Evolutionary conservation across 2,797 vertebrate genomes (phyloP), one percentile per base, ranked within the genome.

Genomic region (Gastrophryne carolinensis): DNA sequence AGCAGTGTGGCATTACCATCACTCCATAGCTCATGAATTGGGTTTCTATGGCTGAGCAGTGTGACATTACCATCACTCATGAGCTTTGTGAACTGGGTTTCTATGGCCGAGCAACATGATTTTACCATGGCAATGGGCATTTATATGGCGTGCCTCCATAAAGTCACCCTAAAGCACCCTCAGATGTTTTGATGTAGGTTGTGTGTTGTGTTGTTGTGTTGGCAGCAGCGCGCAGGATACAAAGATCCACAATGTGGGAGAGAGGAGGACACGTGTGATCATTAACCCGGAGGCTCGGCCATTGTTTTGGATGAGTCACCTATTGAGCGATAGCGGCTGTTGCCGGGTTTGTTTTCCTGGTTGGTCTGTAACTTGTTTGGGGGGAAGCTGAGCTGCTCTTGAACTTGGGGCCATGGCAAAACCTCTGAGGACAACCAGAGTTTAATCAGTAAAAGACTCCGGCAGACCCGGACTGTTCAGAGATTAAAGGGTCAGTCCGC

Each of bases 221-320:
- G 15, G 15, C 17, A 7, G 39, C 8, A 44, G 39, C 15, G 15
- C 17, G 8, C 39, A 44, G 39, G 1, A 39, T 39, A 15, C 37
- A 15, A 15, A 39, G n/a, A 11, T 39, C 11, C n/a, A n/a, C n/a
- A n/a, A n/a, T n/a, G n/a, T n/a, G n/a, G n/a, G n/a, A 9, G 0
- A n/a, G 39, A 44, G 39, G 2, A 44, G 39, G 39, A 4, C 17
- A 13, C 15, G 15, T 5, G 15, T 44, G 39, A 44, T 44, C 39
- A 44, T 44, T 44, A 44, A 44, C 39, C 39, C 15, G 8, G 15
- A 44, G 8, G 39, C 26, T 54, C 24, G 12, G 8, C 10, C 27
- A 23, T 58, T 74, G 62, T 75, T 75, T 67, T 75, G 63, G 37
- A 75, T 75, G 29, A 29, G 37, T 75, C 5, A 75, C 72, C 57